Percentiles rank a stretch among this genome's conserved stretches.
phyloP scores from a whole-genome alignment of 2,113 vertebrate species.

The Tachysurus vachellii region DNA sequence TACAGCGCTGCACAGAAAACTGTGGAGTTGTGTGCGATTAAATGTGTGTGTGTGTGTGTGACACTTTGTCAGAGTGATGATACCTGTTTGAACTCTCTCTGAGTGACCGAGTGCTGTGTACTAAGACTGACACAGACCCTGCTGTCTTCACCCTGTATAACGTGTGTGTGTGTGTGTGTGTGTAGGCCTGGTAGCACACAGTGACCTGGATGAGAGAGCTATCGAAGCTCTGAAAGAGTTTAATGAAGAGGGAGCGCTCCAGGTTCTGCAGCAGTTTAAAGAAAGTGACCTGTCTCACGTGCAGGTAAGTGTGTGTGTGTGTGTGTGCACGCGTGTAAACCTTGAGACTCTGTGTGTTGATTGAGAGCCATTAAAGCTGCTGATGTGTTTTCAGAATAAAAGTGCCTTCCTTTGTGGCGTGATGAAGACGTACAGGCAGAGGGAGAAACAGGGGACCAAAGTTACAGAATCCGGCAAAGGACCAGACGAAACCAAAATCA shows the following conservation, averaged over 20 bases:
- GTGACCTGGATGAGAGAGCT: conserved; percentile 96
- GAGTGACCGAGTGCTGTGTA: no score
- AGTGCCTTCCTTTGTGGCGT: conserved; percentile 99
- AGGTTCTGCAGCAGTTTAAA: conserved; percentile 97
- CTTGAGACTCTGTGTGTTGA: background rate
- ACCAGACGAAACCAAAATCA: conserved; percentile 96
- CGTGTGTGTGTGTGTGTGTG: conserved; percentile 43
- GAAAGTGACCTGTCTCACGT: conserved; percentile 99
- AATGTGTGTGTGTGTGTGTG: no score
- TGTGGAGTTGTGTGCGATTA: background rate
- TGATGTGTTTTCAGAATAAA: conserved; percentile 84
- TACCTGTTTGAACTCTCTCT: conserved; percentile 39
- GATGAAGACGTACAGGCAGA: conserved; percentile 98
- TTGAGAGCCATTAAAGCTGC: no score
- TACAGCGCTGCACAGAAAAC: background rate
- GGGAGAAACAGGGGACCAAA: conserved; percentile 98
- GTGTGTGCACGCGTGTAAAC: background rate
- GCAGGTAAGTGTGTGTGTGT: conserved; percentile 78
- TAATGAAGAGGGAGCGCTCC: conserved; percentile 95
- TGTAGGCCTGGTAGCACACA: conserved; percentile 92
- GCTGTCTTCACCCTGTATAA: background rate
- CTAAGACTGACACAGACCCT: background rate
- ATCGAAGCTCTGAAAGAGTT: conserved; percentile 98
- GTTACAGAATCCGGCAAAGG: conserved; percentile 93
- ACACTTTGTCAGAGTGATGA: conserved; percentile 43